Conservation (phyloP, 2,113 vertebrate species). For the Numenius arquata region DNA sequence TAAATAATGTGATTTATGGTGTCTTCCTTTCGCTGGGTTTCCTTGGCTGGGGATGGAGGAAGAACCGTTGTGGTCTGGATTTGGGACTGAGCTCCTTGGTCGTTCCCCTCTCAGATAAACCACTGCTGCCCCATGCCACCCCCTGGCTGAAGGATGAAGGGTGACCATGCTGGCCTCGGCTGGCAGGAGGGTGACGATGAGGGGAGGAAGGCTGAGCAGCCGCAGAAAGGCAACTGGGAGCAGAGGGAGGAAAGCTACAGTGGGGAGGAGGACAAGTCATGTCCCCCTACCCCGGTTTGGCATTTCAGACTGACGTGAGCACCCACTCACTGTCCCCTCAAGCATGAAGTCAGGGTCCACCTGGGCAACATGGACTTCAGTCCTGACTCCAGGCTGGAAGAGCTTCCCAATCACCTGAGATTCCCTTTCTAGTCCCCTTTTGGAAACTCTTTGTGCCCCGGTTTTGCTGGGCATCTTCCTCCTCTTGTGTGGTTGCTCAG, state of each 20-base stretch:
- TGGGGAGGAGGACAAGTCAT: background rate
- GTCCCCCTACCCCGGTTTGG: too few species aligned
- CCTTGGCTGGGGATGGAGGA: background rate
- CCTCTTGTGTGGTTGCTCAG: background rate
- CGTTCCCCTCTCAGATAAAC: background rate
- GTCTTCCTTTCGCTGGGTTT: background rate
- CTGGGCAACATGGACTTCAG: rapidly evolving
- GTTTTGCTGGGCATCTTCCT: background rate
- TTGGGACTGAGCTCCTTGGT: background rate
- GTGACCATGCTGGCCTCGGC: background rate
- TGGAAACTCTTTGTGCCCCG: background rate
- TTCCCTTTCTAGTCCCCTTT: background rate
- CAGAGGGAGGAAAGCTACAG: background rate
- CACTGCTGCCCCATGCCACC: rapidly evolving
- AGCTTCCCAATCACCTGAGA: background rate
- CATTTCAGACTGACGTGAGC: rapidly evolving
- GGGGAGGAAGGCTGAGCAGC: background rate
- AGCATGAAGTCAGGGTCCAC: background rate
- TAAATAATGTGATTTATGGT: background rate
- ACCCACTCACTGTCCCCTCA: background rate
- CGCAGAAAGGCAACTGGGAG: background rate
- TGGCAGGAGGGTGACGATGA: background rate
- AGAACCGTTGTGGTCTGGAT: background rate
- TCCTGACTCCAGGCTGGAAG: background rate
- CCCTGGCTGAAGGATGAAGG: background rate